Conservation (phyloP, 2,888 invertebrate genomes). For the Callosobruchus maculatus region DNA sequence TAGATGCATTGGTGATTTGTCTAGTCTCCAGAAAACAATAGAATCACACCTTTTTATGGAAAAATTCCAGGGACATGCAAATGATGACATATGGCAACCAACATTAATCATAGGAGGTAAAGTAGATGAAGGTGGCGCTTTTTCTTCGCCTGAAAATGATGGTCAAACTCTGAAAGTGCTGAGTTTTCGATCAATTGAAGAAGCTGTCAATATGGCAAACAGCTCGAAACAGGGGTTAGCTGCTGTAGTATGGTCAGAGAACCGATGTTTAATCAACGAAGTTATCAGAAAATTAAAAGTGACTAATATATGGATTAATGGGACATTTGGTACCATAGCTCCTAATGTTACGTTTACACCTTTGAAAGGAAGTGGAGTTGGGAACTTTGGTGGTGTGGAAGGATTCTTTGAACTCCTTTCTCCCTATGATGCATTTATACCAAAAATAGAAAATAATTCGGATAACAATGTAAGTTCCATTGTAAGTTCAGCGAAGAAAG, state of each 20-base stretch:
- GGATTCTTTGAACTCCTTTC: conserved; percentile 26
- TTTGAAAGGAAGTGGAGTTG: conserved; percentile 52
- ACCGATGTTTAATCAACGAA: conserved; percentile 53
- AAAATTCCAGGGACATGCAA: conserved; percentile 25
- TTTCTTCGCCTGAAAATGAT: conserved; percentile 21
- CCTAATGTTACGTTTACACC: conserved; percentile 52
- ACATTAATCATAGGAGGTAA: conserved; percentile 38
- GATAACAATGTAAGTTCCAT: conserved; percentile 47
- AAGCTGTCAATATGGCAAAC: conserved; percentile 55
- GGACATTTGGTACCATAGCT: conserved; percentile 50
- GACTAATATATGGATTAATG: conserved; percentile 56
- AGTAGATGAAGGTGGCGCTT: conserved; percentile 33
- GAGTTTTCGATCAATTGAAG: conserved; percentile 55
- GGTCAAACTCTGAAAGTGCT: conserved; percentile 44
- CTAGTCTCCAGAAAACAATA: conserved; percentile 27
- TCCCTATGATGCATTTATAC: background rate
- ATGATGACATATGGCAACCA: conserved; percentile 31
- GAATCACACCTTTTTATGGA: conserved; percentile 26
- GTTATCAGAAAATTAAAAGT: conserved; percentile 51
- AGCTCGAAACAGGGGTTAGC: conserved; percentile 52
- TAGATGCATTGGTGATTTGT: conserved; percentile 42
- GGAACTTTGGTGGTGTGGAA: conserved; percentile 49
- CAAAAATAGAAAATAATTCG: conserved; percentile 6
- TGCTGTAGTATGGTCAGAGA: conserved; percentile 58
- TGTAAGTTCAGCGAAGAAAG: conserved; percentile 51